phyloP scores from a whole-genome alignment of 2,113 vertebrate species.

The Siniperca knerii region DNA sequence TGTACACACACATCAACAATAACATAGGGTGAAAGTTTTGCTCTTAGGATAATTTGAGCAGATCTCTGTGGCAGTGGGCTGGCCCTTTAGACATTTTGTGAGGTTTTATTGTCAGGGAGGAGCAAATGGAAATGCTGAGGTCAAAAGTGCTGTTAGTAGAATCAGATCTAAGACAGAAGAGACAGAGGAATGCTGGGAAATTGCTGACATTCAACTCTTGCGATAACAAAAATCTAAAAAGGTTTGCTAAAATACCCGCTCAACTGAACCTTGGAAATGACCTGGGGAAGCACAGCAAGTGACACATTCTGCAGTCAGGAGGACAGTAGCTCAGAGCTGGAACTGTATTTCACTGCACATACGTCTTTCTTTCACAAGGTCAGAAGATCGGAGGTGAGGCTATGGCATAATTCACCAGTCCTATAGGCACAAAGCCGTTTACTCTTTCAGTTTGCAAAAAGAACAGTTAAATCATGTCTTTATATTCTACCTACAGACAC shows the following conservation, averaged over 20 bases:
- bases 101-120: constrained; percentile 74
- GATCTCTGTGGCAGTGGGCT: not conserved
- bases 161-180: constrained; percentile 5
- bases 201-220: not conserved
- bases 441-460: not conserved
- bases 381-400: constrained; percentile 77
- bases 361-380: constrained; percentile 87
- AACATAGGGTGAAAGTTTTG: not conserved
- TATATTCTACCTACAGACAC: not conserved
- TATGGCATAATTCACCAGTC: not conserved
- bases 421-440: not conserved
- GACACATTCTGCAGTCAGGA: constrained; percentile 89
- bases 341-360: constrained; percentile 89
- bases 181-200: not conserved
- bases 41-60: not conserved
- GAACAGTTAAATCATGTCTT: not conserved
- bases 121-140: constrained; percentile 33
- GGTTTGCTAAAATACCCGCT: no score
- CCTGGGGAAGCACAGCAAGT: constrained; percentile 86
- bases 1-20: not conserved
- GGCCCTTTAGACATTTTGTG: constrained; percentile 10
- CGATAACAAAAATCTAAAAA: not conserved
- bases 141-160: constrained; percentile 16
- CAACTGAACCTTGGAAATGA: constrained; percentile 82
- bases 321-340: constrained; percentile 87